phyloP scores from a whole-genome alignment of 2,797 vertebrate species.

The Gymnoscopelus braueri region DNA sequence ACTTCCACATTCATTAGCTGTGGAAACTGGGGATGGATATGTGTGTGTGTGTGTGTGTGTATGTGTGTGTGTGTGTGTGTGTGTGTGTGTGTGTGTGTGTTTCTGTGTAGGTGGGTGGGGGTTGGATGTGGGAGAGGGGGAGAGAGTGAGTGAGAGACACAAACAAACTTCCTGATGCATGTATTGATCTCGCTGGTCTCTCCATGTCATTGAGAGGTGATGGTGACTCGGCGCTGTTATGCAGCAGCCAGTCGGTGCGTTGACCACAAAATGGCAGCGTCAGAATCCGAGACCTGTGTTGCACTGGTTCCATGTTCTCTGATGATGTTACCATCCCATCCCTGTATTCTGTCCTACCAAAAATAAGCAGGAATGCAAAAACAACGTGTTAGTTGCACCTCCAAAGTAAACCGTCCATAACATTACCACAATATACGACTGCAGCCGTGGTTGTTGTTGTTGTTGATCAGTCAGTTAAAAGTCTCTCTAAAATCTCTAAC shows the following conservation, averaged over 20 bases:
- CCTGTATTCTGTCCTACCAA: too few relatives aligned
- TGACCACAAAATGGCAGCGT: neutral
- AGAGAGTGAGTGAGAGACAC: conserved; percentile 4
- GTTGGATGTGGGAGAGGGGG: conserved; percentile 6
- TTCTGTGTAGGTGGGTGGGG: neutral
- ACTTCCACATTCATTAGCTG: conserved; percentile 52
- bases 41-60: neutral
- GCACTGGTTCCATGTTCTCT: too few relatives aligned
- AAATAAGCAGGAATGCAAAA: too few relatives aligned
- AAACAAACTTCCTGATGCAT: conserved; percentile 20
- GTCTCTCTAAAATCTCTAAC: too few relatives aligned
- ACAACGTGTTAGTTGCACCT: too few relatives aligned
- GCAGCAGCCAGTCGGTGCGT: neutral
- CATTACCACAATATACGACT: too few relatives aligned
- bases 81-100: conserved; percentile 20
- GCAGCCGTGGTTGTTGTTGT: too few relatives aligned
- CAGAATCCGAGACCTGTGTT: too few relatives aligned
- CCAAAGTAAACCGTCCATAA: too few relatives aligned
- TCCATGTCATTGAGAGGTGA: conserved; percentile 13
- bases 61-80: conserved; percentile 5
- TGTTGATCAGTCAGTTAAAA: neutral
- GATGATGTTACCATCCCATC: too few relatives aligned
- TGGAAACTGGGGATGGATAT: neutral
- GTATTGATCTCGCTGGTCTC: conserved; percentile 22
- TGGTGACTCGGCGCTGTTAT: conserved; percentile 1